phyloP scores from a whole-genome alignment of 37 sponge, comb jelly and placozoan species.

The Corticium candelabrum region DNA sequence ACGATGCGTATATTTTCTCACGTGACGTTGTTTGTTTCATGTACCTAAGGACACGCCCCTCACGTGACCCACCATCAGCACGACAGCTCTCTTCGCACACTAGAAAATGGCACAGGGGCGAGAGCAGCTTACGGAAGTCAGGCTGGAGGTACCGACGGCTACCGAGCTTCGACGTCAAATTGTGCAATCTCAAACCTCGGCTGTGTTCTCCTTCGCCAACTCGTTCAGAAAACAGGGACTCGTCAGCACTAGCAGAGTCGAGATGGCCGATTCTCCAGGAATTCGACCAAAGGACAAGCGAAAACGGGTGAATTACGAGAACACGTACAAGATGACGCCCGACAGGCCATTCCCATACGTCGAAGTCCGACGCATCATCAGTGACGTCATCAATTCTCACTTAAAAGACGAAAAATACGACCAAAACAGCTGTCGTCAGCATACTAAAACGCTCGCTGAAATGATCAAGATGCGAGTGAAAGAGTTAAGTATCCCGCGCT shows the following conservation, averaged over 20 bases:
- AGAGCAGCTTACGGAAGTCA: not conserved
- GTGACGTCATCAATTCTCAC: not conserved
- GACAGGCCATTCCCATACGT: not conserved
- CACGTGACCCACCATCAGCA: too few relatives aligned
- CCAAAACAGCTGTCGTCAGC: conserved; percentile 40
- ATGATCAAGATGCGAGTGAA: conserved; percentile 71
- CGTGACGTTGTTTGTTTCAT: too few relatives aligned
- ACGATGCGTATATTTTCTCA: too few relatives aligned
- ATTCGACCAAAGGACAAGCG: conserved; percentile 8
- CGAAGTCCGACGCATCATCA: not conserved
- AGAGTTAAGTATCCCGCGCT: conserved; percentile 69
- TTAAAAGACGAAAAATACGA: conserved; percentile 67
- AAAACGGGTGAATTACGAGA: conserved; percentile 60
- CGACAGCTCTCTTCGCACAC: too few relatives aligned
- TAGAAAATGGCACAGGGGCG: not conserved
- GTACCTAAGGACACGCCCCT: too few relatives aligned
- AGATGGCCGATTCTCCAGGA: not conserved
- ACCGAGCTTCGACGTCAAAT: not conserved
- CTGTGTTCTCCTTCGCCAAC: not conserved
- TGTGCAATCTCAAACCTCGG: not conserved
- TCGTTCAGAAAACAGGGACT: not conserved
- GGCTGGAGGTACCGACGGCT: not conserved
- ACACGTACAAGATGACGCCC: conserved; percentile 81
- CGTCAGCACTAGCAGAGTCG: not conserved
- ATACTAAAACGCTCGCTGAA: conserved; percentile 49